phyloP scores from a whole-genome alignment of 2,888 invertebrate species.

The Noctua janthe region DNA sequence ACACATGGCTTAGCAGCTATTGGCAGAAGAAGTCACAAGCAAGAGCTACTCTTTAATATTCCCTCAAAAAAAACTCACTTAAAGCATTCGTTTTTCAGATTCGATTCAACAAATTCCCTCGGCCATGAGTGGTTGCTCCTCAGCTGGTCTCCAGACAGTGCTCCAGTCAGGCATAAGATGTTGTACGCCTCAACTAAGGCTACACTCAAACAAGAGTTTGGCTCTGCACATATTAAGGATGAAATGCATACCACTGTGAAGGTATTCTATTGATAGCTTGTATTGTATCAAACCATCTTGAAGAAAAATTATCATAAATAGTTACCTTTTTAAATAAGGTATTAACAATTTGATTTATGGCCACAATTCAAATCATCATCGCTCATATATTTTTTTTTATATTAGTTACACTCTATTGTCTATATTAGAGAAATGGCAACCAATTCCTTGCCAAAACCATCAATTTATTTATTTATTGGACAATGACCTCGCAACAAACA shows the following conservation, averaged over 20 bases:
- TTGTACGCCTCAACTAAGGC: constrained; percentile 99
- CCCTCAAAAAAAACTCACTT: background rate
- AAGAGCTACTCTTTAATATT: constrained; percentile 3
- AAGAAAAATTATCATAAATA: background rate
- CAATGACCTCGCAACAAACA: constrained; percentile 10
- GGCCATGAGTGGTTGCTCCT: constrained; percentile 98
- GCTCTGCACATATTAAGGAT: constrained; percentile 97
- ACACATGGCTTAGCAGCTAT: background rate
- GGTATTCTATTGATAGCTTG: constrained; percentile 81
- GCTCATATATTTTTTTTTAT: too few species aligned
- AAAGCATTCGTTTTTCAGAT: constrained; percentile 81
- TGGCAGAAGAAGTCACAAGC: background rate
- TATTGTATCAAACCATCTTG: background rate
- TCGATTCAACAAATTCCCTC: constrained; percentile 94
- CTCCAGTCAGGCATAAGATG: constrained; percentile 98
- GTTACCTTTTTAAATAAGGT: background rate
- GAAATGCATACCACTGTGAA: constrained; percentile 97
- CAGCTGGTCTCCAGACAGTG: constrained; percentile 98
- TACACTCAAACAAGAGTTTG: constrained; percentile 98
- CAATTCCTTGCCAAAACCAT: background rate
- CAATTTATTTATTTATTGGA: background rate
- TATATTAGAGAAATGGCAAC: background rate
- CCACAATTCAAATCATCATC: background rate
- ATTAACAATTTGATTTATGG: background rate
- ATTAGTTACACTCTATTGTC: background rate